Percentiles rank a stretch among this genome's conserved stretches.
phyloP scores from a whole-genome alignment of 2,113 vertebrate genomes.

The Saccopteryx bilineata region DNA sequence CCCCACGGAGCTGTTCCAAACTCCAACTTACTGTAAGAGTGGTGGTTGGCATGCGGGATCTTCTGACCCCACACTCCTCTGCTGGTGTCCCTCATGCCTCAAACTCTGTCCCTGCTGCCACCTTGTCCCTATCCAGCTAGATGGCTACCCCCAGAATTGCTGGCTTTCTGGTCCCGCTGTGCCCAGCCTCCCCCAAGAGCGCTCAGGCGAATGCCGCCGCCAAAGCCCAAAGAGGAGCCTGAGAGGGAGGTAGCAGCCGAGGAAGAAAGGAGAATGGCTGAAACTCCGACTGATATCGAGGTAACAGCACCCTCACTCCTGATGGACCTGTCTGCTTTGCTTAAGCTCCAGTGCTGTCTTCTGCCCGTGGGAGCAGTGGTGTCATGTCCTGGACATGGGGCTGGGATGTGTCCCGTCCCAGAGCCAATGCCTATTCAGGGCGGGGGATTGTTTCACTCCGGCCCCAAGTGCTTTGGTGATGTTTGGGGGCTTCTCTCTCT shows the following conservation, averaged over 20 bases:
- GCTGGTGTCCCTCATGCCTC: neutral
- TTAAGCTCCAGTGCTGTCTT: neutral
- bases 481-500: neutral
- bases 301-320: neutral
- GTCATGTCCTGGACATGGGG: no score
- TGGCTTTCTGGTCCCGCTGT: conserved; percentile 82
- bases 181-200: conserved; percentile 64
- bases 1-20: conserved; percentile 84
- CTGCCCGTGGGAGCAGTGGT: rapidly evolving
- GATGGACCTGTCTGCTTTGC: no score
- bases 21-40: conserved; percentile 86
- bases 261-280: conserved; percentile 66
- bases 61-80: neutral
- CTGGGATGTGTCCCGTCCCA: neutral
- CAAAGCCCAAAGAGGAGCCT: neutral
- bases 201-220: neutral
- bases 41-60: neutral
- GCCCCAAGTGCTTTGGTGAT: neutral
- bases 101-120: neutral
- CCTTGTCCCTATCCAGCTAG: neutral
- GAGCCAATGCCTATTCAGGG: neutral
- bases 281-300: conserved; percentile 79
- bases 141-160: conserved; percentile 82
- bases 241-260: conserved; percentile 18
- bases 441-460: neutral